Base-by-base conservation (phyloP, 2,113 vertebrate species). In the Noctilio leporinus region DNA sequence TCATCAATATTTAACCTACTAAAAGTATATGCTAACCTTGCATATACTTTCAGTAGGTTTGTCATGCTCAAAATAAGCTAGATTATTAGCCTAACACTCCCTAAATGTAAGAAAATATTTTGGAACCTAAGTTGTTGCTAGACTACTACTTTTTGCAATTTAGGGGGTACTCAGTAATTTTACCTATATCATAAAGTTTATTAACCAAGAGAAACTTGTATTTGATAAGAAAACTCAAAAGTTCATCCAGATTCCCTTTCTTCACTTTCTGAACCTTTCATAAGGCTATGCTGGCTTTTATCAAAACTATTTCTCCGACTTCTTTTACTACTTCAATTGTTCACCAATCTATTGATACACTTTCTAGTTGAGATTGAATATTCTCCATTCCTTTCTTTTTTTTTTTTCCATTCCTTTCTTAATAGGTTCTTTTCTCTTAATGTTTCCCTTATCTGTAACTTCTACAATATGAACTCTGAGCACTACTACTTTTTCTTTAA, bases 1-100 rank as follows among this genome's bases (percentile, higher is more conserved):
- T 62, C 26, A 59, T 89, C 35, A 16, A 91, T 70, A 83, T 62
- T 95, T 92, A 85, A 94, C 35, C 62, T 89, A 70, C 51, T 92
- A 57, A 77, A 96, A 78, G 1, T 89, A 51, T 51, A 82, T 88
- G 87, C 38, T 93, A 59, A 93, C 35, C 24, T 83, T 86, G n/a
- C n/a, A n/a, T n/a, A n/a, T n/a, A n/a, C n/a, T n/a, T n/a, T 45
- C 10, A 77, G 10, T 92, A 49, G 73, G 93, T 84, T 91, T 12
- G 14, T 86, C 35, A 62, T 72, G 15, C 14, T 87, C 28, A 43
- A 91, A 26, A 64, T 95, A 76, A 94, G 53, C 33, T 57, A 75
- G 24, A 53, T 86, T 88, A 40, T 57, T 59, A 94, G n/a, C 59
- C 14, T 90, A 72, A 49, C 33, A 67, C 11, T 72, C 59, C 11